Evolutionary conservation across 1,140 invertebrate species (phyloP), one percentile per base, ranked within the genome.

Genomic region (Harpegnathos saltator): DNA sequence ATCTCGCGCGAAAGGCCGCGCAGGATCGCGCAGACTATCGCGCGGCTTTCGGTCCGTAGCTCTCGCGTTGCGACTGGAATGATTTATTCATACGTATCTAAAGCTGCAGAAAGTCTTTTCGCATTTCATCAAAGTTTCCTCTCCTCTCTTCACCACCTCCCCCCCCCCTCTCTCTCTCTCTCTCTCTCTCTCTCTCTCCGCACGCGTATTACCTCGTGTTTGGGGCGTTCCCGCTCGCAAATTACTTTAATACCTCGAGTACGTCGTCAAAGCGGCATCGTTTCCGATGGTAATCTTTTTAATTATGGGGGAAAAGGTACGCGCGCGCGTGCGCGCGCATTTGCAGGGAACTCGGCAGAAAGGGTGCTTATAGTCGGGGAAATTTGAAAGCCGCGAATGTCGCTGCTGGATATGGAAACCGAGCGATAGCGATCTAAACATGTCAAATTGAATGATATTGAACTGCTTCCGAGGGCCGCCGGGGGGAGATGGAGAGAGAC

Each of bases 211-310:
- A 56, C 38, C 9, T 22, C 14, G 26, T 19, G 50, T 54, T 66
- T 48, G 52, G 29, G 59, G 15, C 11, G 38, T 63, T 50, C 22
- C 72, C 48, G 44, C 59, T 83, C 59, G 84, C 56, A 86, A 87
- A 83, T 87, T 83, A 87, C 26, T 86, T 65, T 24, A 87, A 59
- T 74, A 24, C 1, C 38, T 9, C 69, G 33, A 52, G 19, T 24
- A 66, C 38, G 58, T 63, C 68, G 54, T 33, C 14, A 72, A 72
- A 29, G 14, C 15, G 14, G 5, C 15, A 44, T 61, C 19, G 56
- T 87, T 87, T 84, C 19, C 44, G 65, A 88, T 85, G 58, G 71
- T 82, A 85, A 85, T 88, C 75, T 77, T 88, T 44, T 87, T 88
- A 87, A 87, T 88, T 87, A 77, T 61, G 48, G 17, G 44, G n/a